Evolutionary conservation across 1,140 invertebrate genomes (phyloP).

Genomic region (Drosophila kikkawai): DNA sequence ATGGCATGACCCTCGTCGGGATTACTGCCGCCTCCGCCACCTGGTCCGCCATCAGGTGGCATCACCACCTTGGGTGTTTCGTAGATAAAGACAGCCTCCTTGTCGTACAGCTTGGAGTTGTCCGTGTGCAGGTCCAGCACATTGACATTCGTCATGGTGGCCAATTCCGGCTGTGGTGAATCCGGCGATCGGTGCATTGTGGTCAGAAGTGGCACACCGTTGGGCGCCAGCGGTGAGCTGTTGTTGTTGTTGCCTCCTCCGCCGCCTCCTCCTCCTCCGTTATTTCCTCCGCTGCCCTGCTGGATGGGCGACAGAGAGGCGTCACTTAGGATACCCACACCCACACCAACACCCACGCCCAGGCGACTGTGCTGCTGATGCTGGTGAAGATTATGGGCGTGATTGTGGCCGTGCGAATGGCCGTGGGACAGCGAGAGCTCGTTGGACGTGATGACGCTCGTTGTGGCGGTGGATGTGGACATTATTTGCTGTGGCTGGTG

Average conservation of each 20-base stretch:
- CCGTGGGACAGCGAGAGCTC: conserved; percentile 72
- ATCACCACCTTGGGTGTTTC: conserved; percentile 82
- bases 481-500: conserved; percentile 49
- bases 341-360: conserved; percentile 53
- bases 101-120: conserved; percentile 81
- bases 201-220: conserved; percentile 77
- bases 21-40: conserved; percentile 15
- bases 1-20: conserved; percentile 81
- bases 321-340: conserved; percentile 68
- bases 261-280: conserved; percentile 46
- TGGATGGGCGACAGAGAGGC: conserved; percentile 74
- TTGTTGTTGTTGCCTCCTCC: conserved; percentile 55
- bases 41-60: conserved; percentile 49
- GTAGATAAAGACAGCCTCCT: conserved; percentile 83
- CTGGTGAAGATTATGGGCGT: conserved; percentile 48
- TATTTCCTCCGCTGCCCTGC: conserved; percentile 66
- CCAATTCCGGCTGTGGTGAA: conserved; percentile 89
- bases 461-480: conserved; percentile 80
- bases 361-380: conserved; percentile 54
- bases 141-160: conserved; percentile 91
- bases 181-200: conserved; percentile 85
- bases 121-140: conserved; percentile 88
- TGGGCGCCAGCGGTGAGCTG: conserved; percentile 66
- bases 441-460: conserved; percentile 83
- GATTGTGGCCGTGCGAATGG: conserved; percentile 46